Conservation (phyloP, 2,797 vertebrate species). For the Rallus crepitans region DNA sequence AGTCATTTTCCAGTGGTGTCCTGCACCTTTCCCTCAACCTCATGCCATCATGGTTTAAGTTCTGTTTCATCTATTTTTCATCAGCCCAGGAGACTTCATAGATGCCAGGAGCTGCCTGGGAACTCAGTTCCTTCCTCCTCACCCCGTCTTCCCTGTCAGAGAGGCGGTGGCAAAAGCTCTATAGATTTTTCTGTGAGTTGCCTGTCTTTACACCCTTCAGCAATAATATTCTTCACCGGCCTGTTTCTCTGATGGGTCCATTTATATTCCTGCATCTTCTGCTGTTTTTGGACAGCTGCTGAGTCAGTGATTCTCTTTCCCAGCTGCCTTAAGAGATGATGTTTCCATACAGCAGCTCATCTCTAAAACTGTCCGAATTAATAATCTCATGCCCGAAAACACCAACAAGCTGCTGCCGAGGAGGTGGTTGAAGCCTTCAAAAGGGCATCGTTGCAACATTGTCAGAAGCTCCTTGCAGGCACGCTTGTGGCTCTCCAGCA, state of each 20-base stretch:
- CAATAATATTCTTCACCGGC: background rate
- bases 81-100: background rate
- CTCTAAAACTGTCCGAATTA: background rate
- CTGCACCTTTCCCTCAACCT: background rate
- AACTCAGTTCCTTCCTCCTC: background rate
- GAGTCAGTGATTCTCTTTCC: background rate
- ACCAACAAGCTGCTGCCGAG: rapidly evolving
- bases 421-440: background rate
- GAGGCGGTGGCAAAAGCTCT: background rate
- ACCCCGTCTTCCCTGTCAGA: background rate
- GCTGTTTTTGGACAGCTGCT: background rate
- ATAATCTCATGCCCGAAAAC: background rate
- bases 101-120: background rate
- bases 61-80: background rate
- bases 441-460: rapidly evolving
- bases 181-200: background rate
- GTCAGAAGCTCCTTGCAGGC: background rate
- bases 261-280: background rate
- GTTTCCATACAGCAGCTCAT: background rate
- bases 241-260: background rate
- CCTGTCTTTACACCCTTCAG: background rate
- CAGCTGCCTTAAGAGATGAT: background rate
- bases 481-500: rapidly evolving
- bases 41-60: background rate
- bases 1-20: background rate